These are phyloP conservation scores for Diplodus puntazzo DNA, from an alignment of 2,797 vertebrate species.

Conservation along the genomic window DNA sequence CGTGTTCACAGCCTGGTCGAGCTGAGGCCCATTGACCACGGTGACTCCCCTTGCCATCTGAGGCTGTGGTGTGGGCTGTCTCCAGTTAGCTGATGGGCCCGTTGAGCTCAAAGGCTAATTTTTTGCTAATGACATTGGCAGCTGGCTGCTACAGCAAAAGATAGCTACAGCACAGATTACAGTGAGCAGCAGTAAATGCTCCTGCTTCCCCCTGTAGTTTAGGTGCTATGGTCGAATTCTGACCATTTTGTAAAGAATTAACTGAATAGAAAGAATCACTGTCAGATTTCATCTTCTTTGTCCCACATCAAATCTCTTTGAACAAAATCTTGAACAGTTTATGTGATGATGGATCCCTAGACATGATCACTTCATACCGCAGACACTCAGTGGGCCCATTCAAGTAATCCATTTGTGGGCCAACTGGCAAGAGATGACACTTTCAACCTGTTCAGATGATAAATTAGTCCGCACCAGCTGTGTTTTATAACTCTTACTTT, in stretches of 20 bases:
- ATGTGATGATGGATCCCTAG: constrained; percentile 1
- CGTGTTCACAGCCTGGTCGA: too few species aligned
- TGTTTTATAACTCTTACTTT: constrained; percentile 2
- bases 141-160: too few species aligned
- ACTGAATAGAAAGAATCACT: background rate
- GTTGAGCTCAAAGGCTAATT: too few species aligned
- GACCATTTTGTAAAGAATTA: background rate
- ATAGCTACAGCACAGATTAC: too few species aligned
- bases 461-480: background rate
- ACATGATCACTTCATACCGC: background rate
- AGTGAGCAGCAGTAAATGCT: too few species aligned
- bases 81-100: too few species aligned
- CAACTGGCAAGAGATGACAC: background rate
- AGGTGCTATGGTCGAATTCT: too few species aligned
- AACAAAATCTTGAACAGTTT: background rate
- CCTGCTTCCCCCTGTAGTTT: background rate
- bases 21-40: too few species aligned
- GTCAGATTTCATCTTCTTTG: background rate
- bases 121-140: too few species aligned
- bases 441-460: constrained; percentile 21
- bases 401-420: constrained; percentile 3
- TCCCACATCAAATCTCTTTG: constrained; percentile 1
- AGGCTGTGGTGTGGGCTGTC: too few species aligned
- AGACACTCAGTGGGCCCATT: background rate
- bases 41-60: too few species aligned